These are phyloP conservation scores for Trematocara caparti DNA, from an alignment of 2,797 vertebrate species.

Conservation along the genomic window DNA sequence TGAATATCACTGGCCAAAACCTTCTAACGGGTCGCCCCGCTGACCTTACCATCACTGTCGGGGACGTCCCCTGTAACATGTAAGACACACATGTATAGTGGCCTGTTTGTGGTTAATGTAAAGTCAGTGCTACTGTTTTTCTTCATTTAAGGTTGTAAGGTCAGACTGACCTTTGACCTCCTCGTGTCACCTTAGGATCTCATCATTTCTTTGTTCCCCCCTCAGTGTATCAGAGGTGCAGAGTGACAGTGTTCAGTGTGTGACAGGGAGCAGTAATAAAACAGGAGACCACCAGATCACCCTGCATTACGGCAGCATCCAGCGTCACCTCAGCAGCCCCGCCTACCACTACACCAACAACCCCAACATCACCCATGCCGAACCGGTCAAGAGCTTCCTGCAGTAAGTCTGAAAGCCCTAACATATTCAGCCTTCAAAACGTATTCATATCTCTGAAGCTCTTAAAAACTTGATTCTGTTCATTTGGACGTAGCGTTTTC, in stretches of 20 bases:
- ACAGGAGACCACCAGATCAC: conserved; percentile 80
- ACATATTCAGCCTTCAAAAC: neutral
- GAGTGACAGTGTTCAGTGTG: conserved; percentile 80
- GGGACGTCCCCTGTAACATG: conserved; percentile 86
- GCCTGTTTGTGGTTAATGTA: neutral
- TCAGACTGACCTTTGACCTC: neutral
- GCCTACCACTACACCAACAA: conserved; percentile 85
- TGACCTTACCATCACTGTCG: conserved; percentile 84
- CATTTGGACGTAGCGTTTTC: neutral
- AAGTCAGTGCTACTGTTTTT: neutral
- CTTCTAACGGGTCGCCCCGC: conserved; percentile 85
- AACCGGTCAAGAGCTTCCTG: conserved; percentile 89
- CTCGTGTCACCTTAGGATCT: neutral
- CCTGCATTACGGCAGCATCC: conserved; percentile 81
- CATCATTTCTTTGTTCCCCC: neutral
- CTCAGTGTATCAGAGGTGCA: conserved; percentile 79
- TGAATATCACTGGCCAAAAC: conserved; percentile 85
- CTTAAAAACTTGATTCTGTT: neutral
- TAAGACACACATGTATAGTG: conserved; percentile 51
- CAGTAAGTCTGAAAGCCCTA: conserved; percentile 56
- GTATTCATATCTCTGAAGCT: neutral
- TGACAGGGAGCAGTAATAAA: conserved; percentile 81
- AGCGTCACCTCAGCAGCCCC: conserved; percentile 75
- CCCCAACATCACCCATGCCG: conserved; percentile 87
- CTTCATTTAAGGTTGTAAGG: neutral